A percentile compares a stretch with the other conserved stretches of the same genome.
These are phyloP conservation scores for Agriopis aurantiaria DNA, from an alignment of 2,888 invertebrate genomes.

Conservation along the genomic window DNA sequence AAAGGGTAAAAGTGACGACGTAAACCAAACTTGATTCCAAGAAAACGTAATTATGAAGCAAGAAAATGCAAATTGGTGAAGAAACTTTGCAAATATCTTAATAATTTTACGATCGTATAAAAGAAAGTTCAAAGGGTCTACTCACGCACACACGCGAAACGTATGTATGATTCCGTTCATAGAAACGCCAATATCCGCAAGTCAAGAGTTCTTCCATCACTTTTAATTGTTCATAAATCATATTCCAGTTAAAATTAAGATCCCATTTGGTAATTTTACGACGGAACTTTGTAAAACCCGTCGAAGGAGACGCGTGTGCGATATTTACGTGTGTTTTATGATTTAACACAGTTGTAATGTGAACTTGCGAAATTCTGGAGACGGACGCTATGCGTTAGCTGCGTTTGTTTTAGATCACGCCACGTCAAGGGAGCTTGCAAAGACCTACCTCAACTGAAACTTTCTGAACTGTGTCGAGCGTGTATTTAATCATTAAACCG, in stretches of 20 bases:
- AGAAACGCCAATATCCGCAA: constrained; percentile 53
- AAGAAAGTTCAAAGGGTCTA: constrained; percentile 14
- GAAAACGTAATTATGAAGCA: constrained; percentile 21
- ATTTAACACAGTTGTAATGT: constrained; percentile 49
- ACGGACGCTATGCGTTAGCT: neutral
- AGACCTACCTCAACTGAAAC: neutral
- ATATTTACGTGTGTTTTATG: constrained; percentile 55
- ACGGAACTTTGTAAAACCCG: constrained; percentile 59
- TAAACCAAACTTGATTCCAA: constrained; percentile 29
- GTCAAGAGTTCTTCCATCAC: constrained; percentile 57
- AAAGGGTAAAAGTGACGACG: neutral
- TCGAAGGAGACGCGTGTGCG: constrained; percentile 54
- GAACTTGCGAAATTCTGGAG: constrained; percentile 25
- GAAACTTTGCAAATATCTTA: constrained; percentile 36
- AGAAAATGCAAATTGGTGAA: constrained; percentile 18
- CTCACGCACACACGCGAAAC: constrained; percentile 41
- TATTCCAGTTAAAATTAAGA: constrained; percentile 63
- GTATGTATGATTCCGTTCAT: constrained; percentile 51
- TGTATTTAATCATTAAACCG: neutral
- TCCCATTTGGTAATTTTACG: constrained; percentile 64
- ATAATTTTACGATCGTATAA: constrained; percentile 33
- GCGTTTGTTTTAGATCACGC: neutral
- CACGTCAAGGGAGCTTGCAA: no score
- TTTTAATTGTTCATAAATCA: constrained; percentile 70
- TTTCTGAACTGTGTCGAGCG: constrained; percentile 5